phyloP scores from a whole-genome alignment of 1,140 invertebrate species.

The Doryteuthis pealeii region DNA sequence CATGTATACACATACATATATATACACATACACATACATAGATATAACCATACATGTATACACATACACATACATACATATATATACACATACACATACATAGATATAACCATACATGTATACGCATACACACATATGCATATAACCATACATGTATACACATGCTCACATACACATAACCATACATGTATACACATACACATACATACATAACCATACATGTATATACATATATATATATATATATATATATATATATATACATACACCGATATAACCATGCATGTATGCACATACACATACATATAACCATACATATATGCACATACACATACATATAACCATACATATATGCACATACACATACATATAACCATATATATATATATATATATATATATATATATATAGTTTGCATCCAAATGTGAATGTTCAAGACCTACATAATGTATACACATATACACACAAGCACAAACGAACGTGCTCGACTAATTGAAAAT shows the following conservation, averaged over 20 bases:
- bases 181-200: not conserved
- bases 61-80: not conserved
- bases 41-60: not conserved
- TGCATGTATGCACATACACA: not conserved
- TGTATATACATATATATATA: not conserved
- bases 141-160: not conserved
- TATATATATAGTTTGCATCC: no score
- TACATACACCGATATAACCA: not conserved
- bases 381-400: no score
- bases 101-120: not conserved
- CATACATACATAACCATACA: not conserved
- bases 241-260: not conserved
- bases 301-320: not conserved
- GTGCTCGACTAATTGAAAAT: no score
- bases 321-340: not conserved
- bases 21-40: not conserved
- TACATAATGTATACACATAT: not conserved
- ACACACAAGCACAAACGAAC: not conserved
- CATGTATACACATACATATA: not conserved
- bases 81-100: not conserved
- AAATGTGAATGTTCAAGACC: no score
- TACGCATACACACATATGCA: not conserved
- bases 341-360: not conserved
- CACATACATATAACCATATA: not conserved
- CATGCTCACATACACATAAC: not conserved